Evolutionary conservation across 2,888 invertebrate species (phyloP).

Genomic region (Marasmarcha lunaedactyla): DNA sequence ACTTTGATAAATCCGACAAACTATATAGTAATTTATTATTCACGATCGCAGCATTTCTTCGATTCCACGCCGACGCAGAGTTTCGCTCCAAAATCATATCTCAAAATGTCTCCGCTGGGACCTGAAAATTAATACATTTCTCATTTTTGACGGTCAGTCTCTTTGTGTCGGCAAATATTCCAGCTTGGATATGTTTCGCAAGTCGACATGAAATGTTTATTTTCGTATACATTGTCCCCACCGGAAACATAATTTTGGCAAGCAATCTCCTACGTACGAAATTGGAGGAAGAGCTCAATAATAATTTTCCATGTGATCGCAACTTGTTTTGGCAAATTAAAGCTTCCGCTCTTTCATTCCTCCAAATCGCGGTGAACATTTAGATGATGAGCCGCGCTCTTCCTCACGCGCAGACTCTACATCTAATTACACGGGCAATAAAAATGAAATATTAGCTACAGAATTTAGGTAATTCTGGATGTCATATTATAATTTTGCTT

Average conservation of each 20-base stretch:
- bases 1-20: conserved; percentile 23
- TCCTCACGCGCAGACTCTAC: not conserved
- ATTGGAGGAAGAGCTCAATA: not conserved
- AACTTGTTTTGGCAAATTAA: conserved; percentile 26
- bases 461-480: conserved; percentile 1
- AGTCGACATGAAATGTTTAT: not conserved
- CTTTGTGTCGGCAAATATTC: no score
- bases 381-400: no score
- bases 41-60: not conserved
- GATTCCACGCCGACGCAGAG: no score
- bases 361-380: conserved; percentile 12
- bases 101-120: no score
- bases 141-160: no score
- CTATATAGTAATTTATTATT: not conserved
- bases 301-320: conserved; percentile 22
- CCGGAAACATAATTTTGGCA: conserved; percentile 14
- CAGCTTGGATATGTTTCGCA: no score
- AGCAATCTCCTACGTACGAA: not conserved
- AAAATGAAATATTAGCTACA: conserved; percentile 5
- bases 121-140: no score
- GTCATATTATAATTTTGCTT: no score
- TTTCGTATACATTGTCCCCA: not conserved
- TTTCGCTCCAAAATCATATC: no score
- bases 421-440: conserved; percentile 1
- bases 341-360: conserved; percentile 22